phyloP scores from a whole-genome alignment of 2,888 invertebrate genomes.

The Tuta absoluta region DNA sequence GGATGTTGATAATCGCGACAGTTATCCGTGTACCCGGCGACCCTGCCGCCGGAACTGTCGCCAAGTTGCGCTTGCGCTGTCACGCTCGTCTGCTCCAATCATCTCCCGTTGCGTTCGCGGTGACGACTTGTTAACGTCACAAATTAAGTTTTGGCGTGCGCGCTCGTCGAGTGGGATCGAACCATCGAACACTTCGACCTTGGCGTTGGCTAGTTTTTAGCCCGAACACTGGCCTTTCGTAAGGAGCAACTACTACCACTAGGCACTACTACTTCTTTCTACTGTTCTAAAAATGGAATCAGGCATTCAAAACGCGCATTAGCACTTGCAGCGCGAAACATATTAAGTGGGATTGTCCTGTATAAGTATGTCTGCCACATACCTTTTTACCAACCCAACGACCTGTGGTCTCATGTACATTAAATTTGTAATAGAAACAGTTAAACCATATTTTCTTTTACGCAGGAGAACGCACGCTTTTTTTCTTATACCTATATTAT shows the following conservation, averaged over 20 bases:
- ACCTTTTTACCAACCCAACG: too few species aligned
- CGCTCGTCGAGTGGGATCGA: background rate
- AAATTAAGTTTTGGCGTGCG: too few species aligned
- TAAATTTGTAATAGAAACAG: too few species aligned
- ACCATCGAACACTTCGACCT: background rate
- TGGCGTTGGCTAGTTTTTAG: background rate
- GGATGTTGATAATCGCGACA: conserved; percentile 19
- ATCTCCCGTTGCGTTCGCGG: conserved; percentile 60
- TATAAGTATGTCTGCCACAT: too few species aligned
- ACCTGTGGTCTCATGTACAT: too few species aligned
- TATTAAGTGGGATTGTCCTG: too few species aligned
- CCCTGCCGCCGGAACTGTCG: conserved; percentile 44
- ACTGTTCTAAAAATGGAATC: too few species aligned
- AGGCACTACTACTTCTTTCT: too few species aligned
- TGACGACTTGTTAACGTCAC: background rate
- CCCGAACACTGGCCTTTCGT: too few species aligned
- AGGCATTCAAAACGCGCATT: too few species aligned
- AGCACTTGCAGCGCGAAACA: too few species aligned
- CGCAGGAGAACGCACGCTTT: conserved; percentile 50
- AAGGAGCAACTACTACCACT: too few species aligned
- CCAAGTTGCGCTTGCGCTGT: conserved; percentile 42
- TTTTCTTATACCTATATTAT: conserved; percentile 63
- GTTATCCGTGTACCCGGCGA: conserved; percentile 38
- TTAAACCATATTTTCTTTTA: background rate
- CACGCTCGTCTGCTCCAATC: conserved; percentile 57